Conservation (phyloP, 1,140 invertebrate genomes). For the Anastrepha obliqua region DNA sequence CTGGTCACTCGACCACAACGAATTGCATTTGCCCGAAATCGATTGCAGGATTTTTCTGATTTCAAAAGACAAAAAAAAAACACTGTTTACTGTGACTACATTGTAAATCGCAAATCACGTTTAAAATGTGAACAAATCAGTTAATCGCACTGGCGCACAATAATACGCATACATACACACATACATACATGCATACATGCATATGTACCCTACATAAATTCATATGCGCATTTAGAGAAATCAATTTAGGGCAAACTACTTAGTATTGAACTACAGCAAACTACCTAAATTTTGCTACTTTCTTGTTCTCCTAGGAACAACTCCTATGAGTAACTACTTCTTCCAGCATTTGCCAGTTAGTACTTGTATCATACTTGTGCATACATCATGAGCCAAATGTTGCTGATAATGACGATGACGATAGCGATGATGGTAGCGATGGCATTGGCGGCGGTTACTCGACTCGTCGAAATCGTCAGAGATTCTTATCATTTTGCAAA, state of each 20-base stretch:
- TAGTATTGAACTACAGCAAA: not conserved
- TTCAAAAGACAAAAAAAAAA: not conserved
- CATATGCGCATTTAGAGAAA: not conserved
- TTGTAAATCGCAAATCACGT: slow-evolving; percentile 73
- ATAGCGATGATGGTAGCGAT: not conserved
- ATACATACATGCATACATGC: not conserved
- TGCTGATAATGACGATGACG: not conserved
- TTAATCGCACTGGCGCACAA: slow-evolving; percentile 71
- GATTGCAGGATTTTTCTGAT: slow-evolving; percentile 27
- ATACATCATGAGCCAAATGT: not conserved
- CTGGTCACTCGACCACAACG: slow-evolving; percentile 21
- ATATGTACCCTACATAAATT: not conserved
- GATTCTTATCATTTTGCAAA: slow-evolving; percentile 42
- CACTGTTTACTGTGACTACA: slow-evolving; percentile 11
- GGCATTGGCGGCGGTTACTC: slow-evolving; percentile 30
- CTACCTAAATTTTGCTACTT: too few species aligned
- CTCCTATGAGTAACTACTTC: not conserved
- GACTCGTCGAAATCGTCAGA: slow-evolving; percentile 42
- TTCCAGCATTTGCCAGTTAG: not conserved
- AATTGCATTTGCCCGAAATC: slow-evolving; percentile 35
- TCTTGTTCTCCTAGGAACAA: too few species aligned
- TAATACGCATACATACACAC: not conserved
- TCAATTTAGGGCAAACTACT: slow-evolving; percentile 7
- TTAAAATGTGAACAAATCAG: slow-evolving; percentile 72
- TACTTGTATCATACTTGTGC: not conserved